Percentiles rank a stretch among this genome's conserved stretches.
Conservation (phyloP, 35 echinoderm and acorn worm genomes). For the Patiria miniata region DNA sequence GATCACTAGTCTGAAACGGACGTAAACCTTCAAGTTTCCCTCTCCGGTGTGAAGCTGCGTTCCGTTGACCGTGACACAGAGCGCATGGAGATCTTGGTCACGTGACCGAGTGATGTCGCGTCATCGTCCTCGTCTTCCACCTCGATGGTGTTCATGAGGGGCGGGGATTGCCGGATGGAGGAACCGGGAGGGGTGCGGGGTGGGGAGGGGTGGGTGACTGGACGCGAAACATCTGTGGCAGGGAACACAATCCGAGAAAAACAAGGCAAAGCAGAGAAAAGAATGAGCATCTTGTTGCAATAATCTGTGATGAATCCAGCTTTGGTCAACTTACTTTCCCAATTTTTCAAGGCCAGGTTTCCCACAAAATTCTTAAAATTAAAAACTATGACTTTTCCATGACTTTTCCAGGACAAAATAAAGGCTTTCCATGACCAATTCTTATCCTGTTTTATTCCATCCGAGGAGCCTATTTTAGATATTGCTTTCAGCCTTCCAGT, state of each 20-base stretch:
- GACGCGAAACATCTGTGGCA: conserved; percentile 18
- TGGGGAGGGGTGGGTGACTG: conserved; percentile 72
- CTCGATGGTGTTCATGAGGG: conserved; percentile 42
- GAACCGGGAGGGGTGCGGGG: conserved; percentile 87
- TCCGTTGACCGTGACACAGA: conserved; percentile 52
- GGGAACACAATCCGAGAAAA: too few species aligned
- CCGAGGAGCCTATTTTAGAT: too few species aligned
- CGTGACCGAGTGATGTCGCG: conserved; percentile 57
- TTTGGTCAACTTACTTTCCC: too few species aligned
- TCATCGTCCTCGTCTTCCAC: conserved; percentile 28
- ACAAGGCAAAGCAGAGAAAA: too few species aligned
- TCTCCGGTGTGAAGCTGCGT: conserved; percentile 25
- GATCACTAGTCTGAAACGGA: neutral
- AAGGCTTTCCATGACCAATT: too few species aligned
- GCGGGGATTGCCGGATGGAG: conserved; percentile 72
- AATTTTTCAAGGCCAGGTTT: neutral
- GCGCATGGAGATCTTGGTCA: conserved; percentile 76
- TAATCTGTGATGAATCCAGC: too few species aligned
- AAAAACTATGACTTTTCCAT: too few species aligned
- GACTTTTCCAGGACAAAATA: too few species aligned
- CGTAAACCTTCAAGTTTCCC: neutral
- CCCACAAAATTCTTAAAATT: too few species aligned
- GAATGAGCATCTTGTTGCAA: too few species aligned
- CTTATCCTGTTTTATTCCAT: too few species aligned
- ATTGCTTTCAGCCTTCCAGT: too few species aligned